These are phyloP conservation scores for Botrylloides violaceus DNA, from an alignment of 23 tunicate species.

Conservation along the genomic window DNA sequence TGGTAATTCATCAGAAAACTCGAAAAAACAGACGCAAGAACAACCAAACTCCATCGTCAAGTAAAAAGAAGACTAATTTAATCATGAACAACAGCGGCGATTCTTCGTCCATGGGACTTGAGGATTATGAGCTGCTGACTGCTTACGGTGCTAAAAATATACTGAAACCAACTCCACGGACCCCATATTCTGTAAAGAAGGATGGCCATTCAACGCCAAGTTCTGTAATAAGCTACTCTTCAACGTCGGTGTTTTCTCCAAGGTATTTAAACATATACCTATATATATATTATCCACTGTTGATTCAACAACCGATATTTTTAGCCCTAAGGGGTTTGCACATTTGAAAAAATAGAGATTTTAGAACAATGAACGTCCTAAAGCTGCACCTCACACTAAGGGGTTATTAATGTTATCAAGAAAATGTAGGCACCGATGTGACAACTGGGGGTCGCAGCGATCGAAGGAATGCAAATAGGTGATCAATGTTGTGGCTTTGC, in stretches of 20 bases:
- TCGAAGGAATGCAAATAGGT: too few relatives aligned
- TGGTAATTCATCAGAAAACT: not conserved
- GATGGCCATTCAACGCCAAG: not conserved
- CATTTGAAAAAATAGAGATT: too few relatives aligned
- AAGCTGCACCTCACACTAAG: too few relatives aligned
- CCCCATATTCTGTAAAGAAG: not conserved
- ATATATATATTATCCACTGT: not conserved
- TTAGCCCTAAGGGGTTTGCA: too few relatives aligned
- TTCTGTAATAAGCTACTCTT: not conserved
- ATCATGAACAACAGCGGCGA: not conserved
- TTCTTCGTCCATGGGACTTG: slow-evolving; percentile 1
- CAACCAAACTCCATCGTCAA: slow-evolving; percentile 11
- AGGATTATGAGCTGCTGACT: slow-evolving; percentile 12
- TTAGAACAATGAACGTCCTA: too few relatives aligned
- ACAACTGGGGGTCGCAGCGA: too few relatives aligned
- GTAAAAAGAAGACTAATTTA: not conserved
- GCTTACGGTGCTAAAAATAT: slow-evolving; percentile 15
- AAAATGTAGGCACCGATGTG: too few relatives aligned
- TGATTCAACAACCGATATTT: not conserved
- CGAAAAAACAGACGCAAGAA: not conserved
- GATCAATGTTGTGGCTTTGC: too few relatives aligned
- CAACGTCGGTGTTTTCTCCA: not conserved
- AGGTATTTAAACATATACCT: not conserved
- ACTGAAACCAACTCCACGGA: not conserved
- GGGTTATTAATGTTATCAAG: too few relatives aligned